Conservation (phyloP, 2,113 vertebrate genomes). For the Mandrillus leucophaeus region DNA sequence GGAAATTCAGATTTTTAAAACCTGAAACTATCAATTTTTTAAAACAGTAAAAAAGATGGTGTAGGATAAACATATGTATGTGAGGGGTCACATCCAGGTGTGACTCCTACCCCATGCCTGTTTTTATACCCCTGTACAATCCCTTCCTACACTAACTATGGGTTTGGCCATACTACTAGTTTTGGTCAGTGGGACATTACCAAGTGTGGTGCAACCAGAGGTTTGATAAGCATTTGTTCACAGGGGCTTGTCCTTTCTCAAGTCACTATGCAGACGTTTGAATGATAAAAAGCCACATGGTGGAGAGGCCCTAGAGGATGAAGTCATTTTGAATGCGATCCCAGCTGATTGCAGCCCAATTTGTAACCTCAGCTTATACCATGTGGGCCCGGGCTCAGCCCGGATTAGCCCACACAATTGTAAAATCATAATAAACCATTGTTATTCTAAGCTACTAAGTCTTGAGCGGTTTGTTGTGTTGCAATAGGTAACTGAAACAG, state of each 20-base stretch:
- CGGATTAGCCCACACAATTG: not conserved
- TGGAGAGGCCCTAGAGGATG: not conserved
- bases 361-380: not conserved
- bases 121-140: not conserved
- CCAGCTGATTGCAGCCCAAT: not conserved
- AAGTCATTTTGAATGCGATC: slow-evolving; percentile 45
- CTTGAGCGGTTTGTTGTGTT: not conserved
- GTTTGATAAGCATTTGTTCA: not conserved
- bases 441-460: slow-evolving; percentile 40
- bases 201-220: not conserved
- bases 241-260: not conserved
- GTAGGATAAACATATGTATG: not conserved
- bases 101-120: not conserved
- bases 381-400: not conserved
- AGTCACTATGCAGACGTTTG: not conserved
- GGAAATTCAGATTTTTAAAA: not conserved
- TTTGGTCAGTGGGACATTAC: not conserved
- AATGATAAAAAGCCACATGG: not conserved
- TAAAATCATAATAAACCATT: slow-evolving; percentile 17
- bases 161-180: not conserved
- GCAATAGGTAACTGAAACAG: slow-evolving; percentile 43
- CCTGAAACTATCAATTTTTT: not conserved
- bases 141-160: not conserved
- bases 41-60: slow-evolving; percentile 25
- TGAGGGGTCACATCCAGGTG: not conserved